Evolutionary conservation across 2,888 invertebrate species (phyloP), one percentile per base, ranked within the genome.

Genomic region (Tiliacea citrago): DNA sequence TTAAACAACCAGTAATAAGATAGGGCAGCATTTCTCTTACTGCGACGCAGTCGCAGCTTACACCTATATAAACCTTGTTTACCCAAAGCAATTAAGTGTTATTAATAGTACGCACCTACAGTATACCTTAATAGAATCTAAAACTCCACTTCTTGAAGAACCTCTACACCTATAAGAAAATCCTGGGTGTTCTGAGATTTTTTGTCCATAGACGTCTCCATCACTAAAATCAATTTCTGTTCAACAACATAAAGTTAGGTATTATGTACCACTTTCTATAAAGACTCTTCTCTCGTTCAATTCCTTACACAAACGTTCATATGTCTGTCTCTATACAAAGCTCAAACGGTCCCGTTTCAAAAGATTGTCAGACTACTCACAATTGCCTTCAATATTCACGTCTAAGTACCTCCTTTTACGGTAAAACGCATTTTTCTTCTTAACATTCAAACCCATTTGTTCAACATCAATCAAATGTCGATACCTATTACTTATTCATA

Each of bases 341-440:
- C 57, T 71, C 65, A 73, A 77, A 69, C 45, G 57, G 18, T 73
- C 47, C 9, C 49, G 12, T 62, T 67, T 65, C 68, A 68, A 63
- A 69, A 67, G 68, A 66, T 78, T 73, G 57, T 61, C 60, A 63
- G 45, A 39, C 61, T 62, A 66, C 72, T 68, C 67, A 73, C 73
- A 73, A 79, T 72, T 76, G 57, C 58, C 29, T 73, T 75, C 57
- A 81, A 81, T 81, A 84, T 84, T 76, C 71, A 66, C 51, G 53
- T 67, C 45, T 66, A 68, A 84, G 62, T 73, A 71, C 51, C 24
- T 73, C 63, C 57, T 63, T 76, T 76, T 72, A 80, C 49, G 42
- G 39, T 60, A 12, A 72, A 72, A 58, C 61, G 21, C 39, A 61
- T 69, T 83, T 71, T 60, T 73, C 49, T 72, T 69, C 21, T 55